A percentile compares a stretch with the other conserved stretches of the same genome.
Evolutionary conservation across 2,888 invertebrate genomes (phyloP).

Genomic region (Plagodis pulveraria): DNA sequence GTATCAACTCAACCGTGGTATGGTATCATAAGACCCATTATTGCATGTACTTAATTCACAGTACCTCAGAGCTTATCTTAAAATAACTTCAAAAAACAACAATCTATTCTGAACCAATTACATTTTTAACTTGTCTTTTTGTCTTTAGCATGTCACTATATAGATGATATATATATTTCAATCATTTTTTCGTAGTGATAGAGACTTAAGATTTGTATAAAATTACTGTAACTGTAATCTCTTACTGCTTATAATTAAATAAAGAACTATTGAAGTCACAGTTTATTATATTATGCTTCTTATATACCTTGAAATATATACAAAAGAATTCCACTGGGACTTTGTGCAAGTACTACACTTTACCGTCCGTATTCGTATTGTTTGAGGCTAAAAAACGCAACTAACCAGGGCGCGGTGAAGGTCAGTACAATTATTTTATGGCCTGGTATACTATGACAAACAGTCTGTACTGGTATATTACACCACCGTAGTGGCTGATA

Average conservation of each 20-base stretch:
- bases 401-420: too few species aligned
- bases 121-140: background rate
- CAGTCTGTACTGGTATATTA: too few species aligned
- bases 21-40: slow-evolving; percentile 21
- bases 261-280: slow-evolving; percentile 22
- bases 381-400: too few species aligned
- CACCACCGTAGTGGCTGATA: too few species aligned
- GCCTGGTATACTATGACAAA: too few species aligned
- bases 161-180: background rate
- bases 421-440: too few species aligned
- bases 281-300: slow-evolving; percentile 3
- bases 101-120: background rate
- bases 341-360: too few species aligned
- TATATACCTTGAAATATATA: background rate
- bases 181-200: slow-evolving; percentile 2
- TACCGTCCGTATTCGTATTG: too few species aligned
- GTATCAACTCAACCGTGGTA: slow-evolving; percentile 42
- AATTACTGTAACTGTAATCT: slow-evolving; percentile 59
- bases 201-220: slow-evolving; percentile 10
- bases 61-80: slow-evolving; percentile 1
- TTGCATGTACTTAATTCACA: slow-evolving; percentile 21
- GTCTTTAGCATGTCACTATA: background rate
- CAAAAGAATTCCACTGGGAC: background rate
- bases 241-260: slow-evolving; percentile 40
- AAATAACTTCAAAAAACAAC: background rate